These are phyloP conservation scores for Drosophila gaucha DNA, from an alignment of 2,888 invertebrate genomes.

Conservation along the genomic window DNA sequence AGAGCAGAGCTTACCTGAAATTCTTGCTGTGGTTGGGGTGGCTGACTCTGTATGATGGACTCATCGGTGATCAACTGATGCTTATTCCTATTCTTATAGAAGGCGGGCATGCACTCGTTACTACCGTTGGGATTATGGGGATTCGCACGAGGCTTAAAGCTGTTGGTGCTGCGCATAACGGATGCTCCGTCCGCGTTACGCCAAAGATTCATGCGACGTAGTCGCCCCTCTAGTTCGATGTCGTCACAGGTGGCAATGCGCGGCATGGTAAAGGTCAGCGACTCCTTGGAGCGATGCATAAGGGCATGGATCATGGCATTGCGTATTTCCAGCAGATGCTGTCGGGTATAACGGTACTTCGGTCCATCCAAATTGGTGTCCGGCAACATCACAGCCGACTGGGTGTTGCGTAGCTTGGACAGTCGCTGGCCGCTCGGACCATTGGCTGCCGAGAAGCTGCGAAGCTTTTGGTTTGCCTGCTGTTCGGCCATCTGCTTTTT, in stretches of 20 bases:
- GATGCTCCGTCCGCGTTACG: slow-evolving; percentile 33
- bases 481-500: slow-evolving; percentile 16
- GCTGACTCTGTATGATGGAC: slow-evolving; percentile 80
- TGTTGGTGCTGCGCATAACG: slow-evolving; percentile 9
- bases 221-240: slow-evolving; percentile 77
- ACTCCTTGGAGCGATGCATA: slow-evolving; percentile 54
- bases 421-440: slow-evolving; percentile 11
- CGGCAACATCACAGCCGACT: slow-evolving; percentile 17
- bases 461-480: slow-evolving; percentile 1
- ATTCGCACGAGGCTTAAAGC: slow-evolving; percentile 22
- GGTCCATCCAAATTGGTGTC: slow-evolving; percentile 2
- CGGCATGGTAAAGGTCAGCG: slow-evolving; percentile 53
- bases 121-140: slow-evolving; percentile 28
- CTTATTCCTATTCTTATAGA: slow-evolving; percentile 79
- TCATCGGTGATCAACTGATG: slow-evolving; percentile 69
- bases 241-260: slow-evolving; percentile 80
- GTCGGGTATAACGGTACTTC: slow-evolving; percentile 66
- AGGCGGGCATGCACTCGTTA: slow-evolving; percentile 82
- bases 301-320: slow-evolving; percentile 66
- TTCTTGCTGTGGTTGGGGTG: slow-evolving; percentile 76
- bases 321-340: slow-evolving; percentile 74
- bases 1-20: slow-evolving; percentile 69
- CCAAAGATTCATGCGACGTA: slow-evolving; percentile 77
- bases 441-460: not conserved
- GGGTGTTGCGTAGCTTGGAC: slow-evolving; percentile 32